phyloP scores from a whole-genome alignment of 2,888 invertebrate species.

The Pseudolycoriella hygida region DNA sequence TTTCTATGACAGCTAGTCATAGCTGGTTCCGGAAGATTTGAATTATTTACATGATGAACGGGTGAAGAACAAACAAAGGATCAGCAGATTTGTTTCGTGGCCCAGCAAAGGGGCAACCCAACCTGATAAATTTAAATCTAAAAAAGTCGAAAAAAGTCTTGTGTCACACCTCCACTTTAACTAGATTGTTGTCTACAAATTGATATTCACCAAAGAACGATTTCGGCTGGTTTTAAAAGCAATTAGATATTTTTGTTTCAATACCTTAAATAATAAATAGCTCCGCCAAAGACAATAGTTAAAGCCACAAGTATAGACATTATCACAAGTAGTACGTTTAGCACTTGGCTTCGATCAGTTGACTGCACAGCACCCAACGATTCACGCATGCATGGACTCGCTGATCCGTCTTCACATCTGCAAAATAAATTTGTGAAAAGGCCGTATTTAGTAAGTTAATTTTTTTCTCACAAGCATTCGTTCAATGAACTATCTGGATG shows the following conservation, averaged over 20 bases:
- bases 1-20: too few relatives aligned
- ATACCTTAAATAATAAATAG: constrained; percentile 29
- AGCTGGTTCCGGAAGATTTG: too few relatives aligned
- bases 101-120: too few relatives aligned
- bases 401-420: constrained; percentile 20
- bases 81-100: too few relatives aligned
- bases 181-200: too few relatives aligned
- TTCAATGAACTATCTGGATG: constrained; percentile 26
- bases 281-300: constrained; percentile 18
- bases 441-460: constrained; percentile 2
- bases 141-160: too few relatives aligned
- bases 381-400: constrained; percentile 19
- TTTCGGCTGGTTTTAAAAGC: too few relatives aligned
- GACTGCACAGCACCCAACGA: not conserved
- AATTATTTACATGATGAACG: too few relatives aligned
- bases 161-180: not conserved
- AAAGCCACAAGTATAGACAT: constrained; percentile 17
- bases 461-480: constrained; percentile 21
- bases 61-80: too few relatives aligned
- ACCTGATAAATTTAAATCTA: too few relatives aligned
- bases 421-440: constrained; percentile 10
- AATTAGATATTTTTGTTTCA: constrained; percentile 1
- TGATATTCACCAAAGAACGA: too few relatives aligned
- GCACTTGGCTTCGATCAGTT: constrained; percentile 9
- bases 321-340: constrained; percentile 22